phyloP scores from a whole-genome alignment of 1,140 invertebrate species.

The Planococcus citri region DNA sequence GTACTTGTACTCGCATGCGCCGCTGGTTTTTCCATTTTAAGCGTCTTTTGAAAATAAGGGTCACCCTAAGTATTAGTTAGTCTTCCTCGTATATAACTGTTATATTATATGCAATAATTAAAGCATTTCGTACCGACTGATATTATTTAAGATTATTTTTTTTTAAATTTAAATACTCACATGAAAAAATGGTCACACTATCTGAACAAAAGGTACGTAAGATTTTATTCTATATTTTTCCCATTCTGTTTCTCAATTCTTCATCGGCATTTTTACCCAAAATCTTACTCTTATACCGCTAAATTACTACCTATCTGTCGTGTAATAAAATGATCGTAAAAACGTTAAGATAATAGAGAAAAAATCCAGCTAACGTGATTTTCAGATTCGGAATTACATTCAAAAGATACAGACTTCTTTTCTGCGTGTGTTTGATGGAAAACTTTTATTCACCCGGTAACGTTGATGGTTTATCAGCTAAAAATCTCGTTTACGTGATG shows the following conservation, averaged over 20 bases:
- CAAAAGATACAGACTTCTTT: too few species aligned
- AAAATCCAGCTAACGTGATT: too few species aligned
- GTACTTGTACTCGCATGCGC: neutral
- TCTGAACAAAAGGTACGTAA: neutral
- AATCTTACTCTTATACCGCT: too few species aligned
- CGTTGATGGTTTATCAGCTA: neutral
- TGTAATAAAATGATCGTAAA: too few species aligned
- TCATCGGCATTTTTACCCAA: too few species aligned
- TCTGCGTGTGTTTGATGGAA: too few species aligned
- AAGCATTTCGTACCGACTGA: conserved; percentile 6
- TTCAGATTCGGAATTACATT: too few species aligned
- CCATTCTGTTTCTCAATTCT: too few species aligned
- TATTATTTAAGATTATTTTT: neutral
- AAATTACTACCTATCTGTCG: too few species aligned
- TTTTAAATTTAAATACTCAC: neutral
- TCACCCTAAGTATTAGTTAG: conserved; percentile 6
- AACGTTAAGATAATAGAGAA: too few species aligned
- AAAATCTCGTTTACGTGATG: neutral
- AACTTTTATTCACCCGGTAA: too few species aligned
- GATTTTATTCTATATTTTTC: too few species aligned
- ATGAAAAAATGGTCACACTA: neutral
- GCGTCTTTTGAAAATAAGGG: conserved; percentile 1
- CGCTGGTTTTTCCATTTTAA: neutral
- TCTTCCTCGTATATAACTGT: conserved; percentile 1
- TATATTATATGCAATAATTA: conserved; percentile 8